Evolutionary conservation across 2,888 invertebrate genomes (phyloP).

Genomic region (Limenitis camilla): DNA sequence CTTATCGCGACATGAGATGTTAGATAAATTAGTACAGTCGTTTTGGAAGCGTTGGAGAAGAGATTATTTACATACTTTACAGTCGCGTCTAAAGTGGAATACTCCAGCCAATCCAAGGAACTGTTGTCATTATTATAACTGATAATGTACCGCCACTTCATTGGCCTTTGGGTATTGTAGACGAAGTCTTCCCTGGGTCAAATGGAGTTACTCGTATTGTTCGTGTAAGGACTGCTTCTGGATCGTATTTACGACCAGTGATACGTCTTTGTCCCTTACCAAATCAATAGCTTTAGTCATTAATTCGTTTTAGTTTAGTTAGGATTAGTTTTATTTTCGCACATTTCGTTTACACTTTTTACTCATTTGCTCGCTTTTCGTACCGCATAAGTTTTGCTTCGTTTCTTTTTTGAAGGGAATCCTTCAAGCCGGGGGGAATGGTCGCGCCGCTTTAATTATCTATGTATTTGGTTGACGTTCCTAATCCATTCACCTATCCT

Average conservation of each 20-base stretch:
- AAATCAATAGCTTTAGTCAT: neutral
- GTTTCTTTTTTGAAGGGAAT: neutral
- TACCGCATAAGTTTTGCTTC: neutral
- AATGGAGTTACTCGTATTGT: neutral
- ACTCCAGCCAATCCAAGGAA: neutral
- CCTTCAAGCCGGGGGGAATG: neutral
- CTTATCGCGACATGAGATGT: constrained; percentile 6
- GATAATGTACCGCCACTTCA: no score
- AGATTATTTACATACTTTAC: constrained; percentile 11
- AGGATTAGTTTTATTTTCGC: neutral
- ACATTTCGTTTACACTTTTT: neutral
- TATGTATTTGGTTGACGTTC: no score
- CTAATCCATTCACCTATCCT: no score
- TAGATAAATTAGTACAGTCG: constrained; percentile 8
- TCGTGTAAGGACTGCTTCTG: neutral
- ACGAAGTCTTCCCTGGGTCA: neutral
- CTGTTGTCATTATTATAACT: no score
- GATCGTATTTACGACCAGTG: neutral
- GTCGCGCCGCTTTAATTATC: neutral
- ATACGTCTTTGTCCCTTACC: neutral
- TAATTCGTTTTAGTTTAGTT: neutral
- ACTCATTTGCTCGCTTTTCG: neutral
- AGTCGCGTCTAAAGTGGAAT: constrained; percentile 10
- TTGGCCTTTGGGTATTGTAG: neutral
- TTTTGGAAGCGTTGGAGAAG: constrained; percentile 15